These are phyloP conservation scores for Oscheius sp. DNA, from an alignment of 2,888 invertebrate genomes.

Conservation along the genomic window DNA sequence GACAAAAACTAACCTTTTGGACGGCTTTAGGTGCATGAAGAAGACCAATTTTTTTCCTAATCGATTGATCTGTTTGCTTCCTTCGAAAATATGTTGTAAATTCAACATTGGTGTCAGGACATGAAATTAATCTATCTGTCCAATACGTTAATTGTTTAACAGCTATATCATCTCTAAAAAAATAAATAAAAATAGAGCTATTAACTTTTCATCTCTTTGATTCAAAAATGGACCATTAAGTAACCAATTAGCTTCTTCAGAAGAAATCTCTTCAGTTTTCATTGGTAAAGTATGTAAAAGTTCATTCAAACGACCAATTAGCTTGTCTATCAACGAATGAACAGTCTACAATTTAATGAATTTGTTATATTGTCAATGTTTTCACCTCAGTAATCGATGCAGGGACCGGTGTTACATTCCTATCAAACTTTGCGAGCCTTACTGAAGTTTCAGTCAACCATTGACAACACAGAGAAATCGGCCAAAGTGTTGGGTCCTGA, in stretches of 20 bases:
- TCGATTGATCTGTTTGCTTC: neutral
- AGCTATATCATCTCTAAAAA: slow-evolving; percentile 3
- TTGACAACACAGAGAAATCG: slow-evolving; percentile 12
- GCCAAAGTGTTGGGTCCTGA: slow-evolving; percentile 10
- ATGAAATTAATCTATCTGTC: slow-evolving; percentile 1
- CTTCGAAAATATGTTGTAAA: slow-evolving; percentile 25
- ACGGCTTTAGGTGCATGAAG: neutral
- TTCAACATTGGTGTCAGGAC: slow-evolving; percentile 11
- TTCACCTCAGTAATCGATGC: slow-evolving; percentile 12
- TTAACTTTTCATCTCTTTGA: neutral
- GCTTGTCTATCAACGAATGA: neutral
- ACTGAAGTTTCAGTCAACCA: slow-evolving; percentile 4
- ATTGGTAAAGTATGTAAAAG: neutral
- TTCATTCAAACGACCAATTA: slow-evolving; percentile 25
- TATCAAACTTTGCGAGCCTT: neutral
- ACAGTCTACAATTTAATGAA: slow-evolving; percentile 4
- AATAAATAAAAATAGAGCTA: too few species aligned
- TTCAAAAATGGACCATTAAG: slow-evolving; percentile 22
- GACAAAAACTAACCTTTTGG: slow-evolving; percentile 3
- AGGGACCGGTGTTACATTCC: slow-evolving; percentile 3
- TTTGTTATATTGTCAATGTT: neutral
- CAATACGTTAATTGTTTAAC: slow-evolving; percentile 19
- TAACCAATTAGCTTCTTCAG: slow-evolving; percentile 25
- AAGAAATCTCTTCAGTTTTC: slow-evolving; percentile 7
- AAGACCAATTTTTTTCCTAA: slow-evolving; percentile 5